Base-by-base conservation (phyloP, 2,113 vertebrate species). In the Pantherophis guttatus region DNA sequence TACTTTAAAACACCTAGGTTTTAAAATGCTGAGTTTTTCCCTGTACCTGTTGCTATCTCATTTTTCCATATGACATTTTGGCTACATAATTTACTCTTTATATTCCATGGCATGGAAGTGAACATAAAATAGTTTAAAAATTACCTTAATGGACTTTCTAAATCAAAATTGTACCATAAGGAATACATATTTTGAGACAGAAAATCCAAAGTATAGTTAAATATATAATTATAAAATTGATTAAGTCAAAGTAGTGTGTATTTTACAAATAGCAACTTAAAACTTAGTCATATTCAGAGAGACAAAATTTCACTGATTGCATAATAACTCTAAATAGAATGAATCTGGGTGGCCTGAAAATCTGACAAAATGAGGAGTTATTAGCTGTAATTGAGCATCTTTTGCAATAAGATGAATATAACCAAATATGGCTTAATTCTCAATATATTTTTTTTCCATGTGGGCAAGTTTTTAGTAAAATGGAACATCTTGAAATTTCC, bases 121-220 rank as follows among this genome's bases (percentile, higher is more conserved):
- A 81, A 3, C 96, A 95, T 94, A 92, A 94, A 95, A 93, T 29
- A 21, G 15, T 8, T 52, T 11, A 88, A 62, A 95, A 95, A 90
- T 50, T 87, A 19, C 92, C 94, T 96, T 92, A 97, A 97, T 95
- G 95, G 93, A 50, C 94, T 88, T 87, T 91, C 88, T 0, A 0
- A 94, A 95, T 94, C 19, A 95, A 33, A 81, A 19, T 81, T 39
- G 33, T 1, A 19, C 13, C 5, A 75, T n/a, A 33, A 33, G 13
- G n/a, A 39, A 39, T 17, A 81, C 33, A 19, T 39, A 8, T 81
- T 39, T 39, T 75, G 70, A 75, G 70, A 39, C 15, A 33, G n/a
- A 75, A 19, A 75, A 75, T 75, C n/a, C n/a, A 39, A 75, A 33
- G 4, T 39, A 33, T 19, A 39, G 15, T 75, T 33, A 75, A 75